Percentiles rank a stretch among this genome's conserved stretches.
Conservation (phyloP, 2,797 vertebrate species). For the Carduelis carduelis region DNA sequence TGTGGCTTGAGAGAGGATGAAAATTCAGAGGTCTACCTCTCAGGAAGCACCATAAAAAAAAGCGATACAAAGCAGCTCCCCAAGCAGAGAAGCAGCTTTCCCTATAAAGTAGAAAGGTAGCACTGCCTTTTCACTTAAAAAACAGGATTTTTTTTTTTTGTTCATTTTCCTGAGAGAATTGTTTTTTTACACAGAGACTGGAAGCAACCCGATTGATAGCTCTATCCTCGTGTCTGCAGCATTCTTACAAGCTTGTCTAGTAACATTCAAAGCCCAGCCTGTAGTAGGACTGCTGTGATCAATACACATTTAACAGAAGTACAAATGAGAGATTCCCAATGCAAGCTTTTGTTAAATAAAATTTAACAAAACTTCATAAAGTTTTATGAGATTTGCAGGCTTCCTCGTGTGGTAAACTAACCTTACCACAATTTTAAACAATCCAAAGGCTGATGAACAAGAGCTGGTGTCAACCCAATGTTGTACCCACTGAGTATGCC, state of each 20-base stretch:
- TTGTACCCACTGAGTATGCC: fast-evolving
- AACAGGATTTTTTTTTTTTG: neutral
- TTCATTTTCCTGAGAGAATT: neutral
- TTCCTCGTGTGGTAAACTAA: neutral
- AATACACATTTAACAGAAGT: neutral
- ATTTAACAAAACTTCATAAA: too few species aligned
- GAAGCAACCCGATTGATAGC: neutral
- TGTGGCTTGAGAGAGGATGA: neutral
- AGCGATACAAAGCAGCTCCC: neutral
- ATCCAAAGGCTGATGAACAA: neutral
- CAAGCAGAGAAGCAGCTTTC: neutral
- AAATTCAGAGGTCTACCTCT: neutral
- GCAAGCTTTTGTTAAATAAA: neutral
- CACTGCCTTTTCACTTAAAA: neutral
- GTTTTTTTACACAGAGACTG: neutral
- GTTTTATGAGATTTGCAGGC: neutral
- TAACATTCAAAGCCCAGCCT: neutral
- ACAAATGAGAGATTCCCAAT: neutral
- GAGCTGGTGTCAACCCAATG: neutral
- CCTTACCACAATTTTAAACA: neutral
- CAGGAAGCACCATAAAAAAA: neutral
- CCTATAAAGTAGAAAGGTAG: neutral
- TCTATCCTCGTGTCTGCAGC: neutral
- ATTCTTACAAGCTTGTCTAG: neutral
- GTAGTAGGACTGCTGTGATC: neutral